Percentiles rank a stretch among this genome's conserved stretches.
Evolutionary conservation across 2,113 vertebrate species (phyloP).

Genomic region (Sciurus niger): DNA sequence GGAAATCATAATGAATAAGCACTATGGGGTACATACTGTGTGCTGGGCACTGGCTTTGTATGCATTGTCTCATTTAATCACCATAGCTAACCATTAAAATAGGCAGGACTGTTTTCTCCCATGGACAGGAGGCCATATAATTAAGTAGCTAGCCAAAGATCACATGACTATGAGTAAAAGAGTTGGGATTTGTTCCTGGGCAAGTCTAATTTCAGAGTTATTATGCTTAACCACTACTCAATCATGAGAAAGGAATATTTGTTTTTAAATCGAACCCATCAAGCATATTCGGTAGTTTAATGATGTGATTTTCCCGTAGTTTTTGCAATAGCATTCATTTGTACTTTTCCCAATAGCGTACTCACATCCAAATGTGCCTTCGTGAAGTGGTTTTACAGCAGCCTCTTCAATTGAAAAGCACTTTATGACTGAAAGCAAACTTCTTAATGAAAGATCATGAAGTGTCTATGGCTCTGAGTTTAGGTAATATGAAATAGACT

Average conservation of each 20-base stretch:
- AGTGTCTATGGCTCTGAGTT: neutral
- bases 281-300: neutral
- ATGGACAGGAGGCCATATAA: neutral
- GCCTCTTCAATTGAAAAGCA: constrained; percentile 66
- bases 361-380: neutral
- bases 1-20: neutral
- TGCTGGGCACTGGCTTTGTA: neutral
- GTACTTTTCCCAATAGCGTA: neutral
- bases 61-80: neutral
- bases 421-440: constrained; percentile 53
- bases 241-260: constrained; percentile 12
- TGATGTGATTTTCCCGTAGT: neutral
- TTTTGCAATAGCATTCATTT: constrained; percentile 54
- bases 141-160: neutral
- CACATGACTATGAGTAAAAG: neutral
- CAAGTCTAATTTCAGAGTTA: constrained; percentile 24
- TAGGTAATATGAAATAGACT: constrained; percentile 12
- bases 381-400: constrained; percentile 17
- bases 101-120: neutral
- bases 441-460: constrained; percentile 59
- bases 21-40: neutral
- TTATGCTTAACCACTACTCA: neutral
- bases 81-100: neutral
- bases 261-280: constrained; percentile 15
- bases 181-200: neutral